These are phyloP conservation scores for Buceros bicornis DNA, from an alignment of 2,797 vertebrate genomes.

Conservation along the genomic window DNA sequence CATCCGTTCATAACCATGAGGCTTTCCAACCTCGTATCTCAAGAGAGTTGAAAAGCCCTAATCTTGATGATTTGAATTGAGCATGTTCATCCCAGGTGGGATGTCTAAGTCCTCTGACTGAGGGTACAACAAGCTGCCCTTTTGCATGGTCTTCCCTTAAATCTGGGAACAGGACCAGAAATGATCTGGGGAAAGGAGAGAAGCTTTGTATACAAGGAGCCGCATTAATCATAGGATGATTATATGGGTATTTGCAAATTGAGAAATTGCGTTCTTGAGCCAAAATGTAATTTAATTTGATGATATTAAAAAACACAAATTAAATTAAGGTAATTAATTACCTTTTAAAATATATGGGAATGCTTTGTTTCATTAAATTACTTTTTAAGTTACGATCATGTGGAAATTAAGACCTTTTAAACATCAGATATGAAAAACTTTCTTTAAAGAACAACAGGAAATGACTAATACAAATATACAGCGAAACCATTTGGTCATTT, in stretches of 20 bases:
- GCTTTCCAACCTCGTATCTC: background rate
- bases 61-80: background rate
- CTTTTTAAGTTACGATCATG: background rate
- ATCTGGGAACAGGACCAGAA: background rate
- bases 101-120: background rate
- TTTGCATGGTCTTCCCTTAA: background rate
- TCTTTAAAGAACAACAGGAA: conserved; percentile 72
- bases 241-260: background rate
- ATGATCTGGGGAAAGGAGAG: background rate
- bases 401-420: conserved; percentile 61
- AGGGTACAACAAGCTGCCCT: background rate
- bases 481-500: conserved; percentile 28
- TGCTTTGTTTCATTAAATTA: background rate
- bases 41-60: background rate
- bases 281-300: background rate
- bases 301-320: background rate
- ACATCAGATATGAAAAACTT: conserved; percentile 56
- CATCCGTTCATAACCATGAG: background rate
- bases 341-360: background rate
- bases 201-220: background rate
- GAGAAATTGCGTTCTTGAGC: background rate
- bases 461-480: conserved; percentile 67
- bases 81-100: background rate
- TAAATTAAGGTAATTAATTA: background rate
- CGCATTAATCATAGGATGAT: background rate